phyloP scores from a whole-genome alignment of 2,113 vertebrate genomes.

The Morone chrysops region DNA sequence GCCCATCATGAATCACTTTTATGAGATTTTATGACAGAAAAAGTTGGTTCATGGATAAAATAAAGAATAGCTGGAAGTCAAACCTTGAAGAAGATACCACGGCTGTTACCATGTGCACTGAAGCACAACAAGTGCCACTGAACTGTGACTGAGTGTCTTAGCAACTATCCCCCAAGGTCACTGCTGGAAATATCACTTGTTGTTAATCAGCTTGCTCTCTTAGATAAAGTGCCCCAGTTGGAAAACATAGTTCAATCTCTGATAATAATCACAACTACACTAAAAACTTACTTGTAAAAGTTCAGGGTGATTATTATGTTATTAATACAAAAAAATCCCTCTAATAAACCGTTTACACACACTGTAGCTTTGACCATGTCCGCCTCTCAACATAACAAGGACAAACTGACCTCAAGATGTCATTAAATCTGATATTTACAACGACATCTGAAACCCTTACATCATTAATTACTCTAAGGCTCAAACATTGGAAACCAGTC shows the following conservation, averaged over 20 bases:
- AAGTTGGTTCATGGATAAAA: not conserved
- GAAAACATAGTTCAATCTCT: conserved; percentile 17
- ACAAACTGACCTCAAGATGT: conserved; percentile 75
- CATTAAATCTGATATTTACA: conserved; percentile 79
- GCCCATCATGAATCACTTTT: not conserved
- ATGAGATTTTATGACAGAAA: no score
- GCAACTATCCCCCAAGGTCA: conserved; percentile 20
- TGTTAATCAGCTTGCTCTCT: conserved; percentile 13
- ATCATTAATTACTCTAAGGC: conserved; percentile 83
- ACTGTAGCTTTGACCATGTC: conserved; percentile 27
- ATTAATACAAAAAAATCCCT: conserved; percentile 35
- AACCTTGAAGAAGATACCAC: not conserved
- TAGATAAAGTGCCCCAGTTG: conserved; percentile 23
- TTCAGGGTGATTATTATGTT: conserved; percentile 33
- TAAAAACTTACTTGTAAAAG: conserved; percentile 50
- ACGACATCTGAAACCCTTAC: conserved; percentile 81
- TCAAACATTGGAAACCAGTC: conserved; percentile 62
- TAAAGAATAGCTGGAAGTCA: not conserved
- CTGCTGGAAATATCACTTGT: conserved; percentile 37
- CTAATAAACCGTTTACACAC: conserved; percentile 41
- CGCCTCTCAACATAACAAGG: conserved; percentile 66
- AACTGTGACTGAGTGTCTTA: conserved; percentile 4
- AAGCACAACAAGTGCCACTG: not conserved
- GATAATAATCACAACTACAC: not conserved
- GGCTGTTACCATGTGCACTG: not conserved